Evolutionary conservation across 2,797 vertebrate genomes (phyloP).

Genomic region (Echeneis naucrates): DNA sequence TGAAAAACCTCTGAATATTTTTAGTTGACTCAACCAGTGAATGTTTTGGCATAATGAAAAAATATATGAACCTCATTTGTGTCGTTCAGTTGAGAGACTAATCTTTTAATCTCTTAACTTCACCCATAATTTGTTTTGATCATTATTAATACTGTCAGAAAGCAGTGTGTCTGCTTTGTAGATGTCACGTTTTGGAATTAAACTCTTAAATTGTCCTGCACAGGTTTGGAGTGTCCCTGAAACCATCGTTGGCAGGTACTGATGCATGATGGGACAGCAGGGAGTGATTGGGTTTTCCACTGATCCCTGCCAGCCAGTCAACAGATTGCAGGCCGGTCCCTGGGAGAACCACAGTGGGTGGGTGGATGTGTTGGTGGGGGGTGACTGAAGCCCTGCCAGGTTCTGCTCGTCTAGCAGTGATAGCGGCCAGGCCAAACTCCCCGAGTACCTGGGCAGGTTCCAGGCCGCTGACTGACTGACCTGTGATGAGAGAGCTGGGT

Average conservation of each 20-base stretch:
- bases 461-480: slow-evolving; percentile 52
- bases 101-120: neutral
- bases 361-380: too few species aligned
- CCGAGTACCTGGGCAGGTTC: slow-evolving; percentile 43
- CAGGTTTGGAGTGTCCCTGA: neutral
- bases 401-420: slow-evolving; percentile 41
- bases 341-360: slow-evolving; percentile 35
- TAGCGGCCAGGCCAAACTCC: slow-evolving; percentile 39
- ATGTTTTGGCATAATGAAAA: too few species aligned
- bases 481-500: slow-evolving; percentile 39
- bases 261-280: slow-evolving; percentile 48
- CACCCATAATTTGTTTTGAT: neutral
- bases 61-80: fast-evolving
- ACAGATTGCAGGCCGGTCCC: slow-evolving; percentile 65
- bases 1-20: too few species aligned
- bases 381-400: slow-evolving; percentile 46
- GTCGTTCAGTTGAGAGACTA: neutral
- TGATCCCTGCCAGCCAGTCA: slow-evolving; percentile 56
- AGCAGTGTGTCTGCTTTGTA: neutral
- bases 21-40: too few species aligned
- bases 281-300: slow-evolving; percentile 37
- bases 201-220: neutral
- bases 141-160: neutral
- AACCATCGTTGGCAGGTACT: slow-evolving; percentile 21
- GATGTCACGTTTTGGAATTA: neutral